Base-by-base conservation (phyloP, 2,888 invertebrate genomes). In the Podotricha telesiphe region DNA sequence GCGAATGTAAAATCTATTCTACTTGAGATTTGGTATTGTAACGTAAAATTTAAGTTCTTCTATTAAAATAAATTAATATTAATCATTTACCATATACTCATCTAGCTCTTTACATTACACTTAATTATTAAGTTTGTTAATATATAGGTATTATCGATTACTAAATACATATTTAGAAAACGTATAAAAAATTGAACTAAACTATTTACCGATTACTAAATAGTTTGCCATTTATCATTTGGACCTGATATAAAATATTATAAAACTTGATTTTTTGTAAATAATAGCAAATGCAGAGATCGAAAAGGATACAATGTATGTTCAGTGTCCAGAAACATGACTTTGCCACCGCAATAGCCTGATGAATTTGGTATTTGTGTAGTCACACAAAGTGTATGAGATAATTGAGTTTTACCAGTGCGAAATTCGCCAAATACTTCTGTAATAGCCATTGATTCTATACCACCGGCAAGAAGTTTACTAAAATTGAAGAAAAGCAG, bases 361-460 rank as follows among this genome's bases (percentile, higher is more conserved):
- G 90, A 94, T 0, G 93, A 84, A 61, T 93, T 95, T 0, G 96
- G 96, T 80, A 97, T 94, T 86, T 97, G 97, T 40, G 96, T 94
- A 10, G 96, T 96, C 7, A 97, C 96, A 82, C 96, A 96, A 0
- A 97, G 84, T 0, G 97, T 97, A 80, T 97, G 97, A 0, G 96
- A 95, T 8, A 97, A 82, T 81, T 97, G 97, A 0, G 96, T 97
- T 87, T 97, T 97, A 17, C 97, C 97, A 0, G 96, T 96, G 40
- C 97, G 94, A 81, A 96, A 96, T 88, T 97, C 97, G 7, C 97
- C 97, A 84, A 97, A 97, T 8, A 95, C 96, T 91, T 97, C 97
- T 0, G 97, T 97, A 65, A 97, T 96, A 0, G 96, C 94, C 96
- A 96, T 97, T 7, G 96, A 96, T 86, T 97, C 97, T 64, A 97